A percentile compares a stretch with the other conserved stretches of the same genome.
phyloP scores from a whole-genome alignment of 2,888 invertebrate genomes.

The Acrobeloides nanus region DNA sequence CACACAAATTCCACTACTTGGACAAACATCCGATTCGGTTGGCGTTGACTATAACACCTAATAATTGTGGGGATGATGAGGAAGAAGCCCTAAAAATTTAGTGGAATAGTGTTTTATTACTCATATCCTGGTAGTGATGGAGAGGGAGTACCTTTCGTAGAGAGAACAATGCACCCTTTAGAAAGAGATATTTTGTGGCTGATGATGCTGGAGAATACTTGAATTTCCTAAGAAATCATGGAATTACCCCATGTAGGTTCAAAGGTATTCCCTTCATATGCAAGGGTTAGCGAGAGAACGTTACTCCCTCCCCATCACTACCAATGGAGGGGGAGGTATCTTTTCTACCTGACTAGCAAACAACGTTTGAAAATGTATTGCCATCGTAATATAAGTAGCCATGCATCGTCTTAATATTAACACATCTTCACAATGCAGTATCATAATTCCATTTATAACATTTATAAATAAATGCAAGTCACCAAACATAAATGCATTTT shows the following conservation, averaged over 20 bases:
- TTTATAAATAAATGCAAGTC: slow-evolving; percentile 95
- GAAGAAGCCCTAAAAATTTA: slow-evolving; percentile 66
- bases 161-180: too few relatives aligned
- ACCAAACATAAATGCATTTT: slow-evolving; percentile 59
- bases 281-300: too few relatives aligned
- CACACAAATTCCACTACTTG: slow-evolving; percentile 95
- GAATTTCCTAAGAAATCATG: too few relatives aligned
- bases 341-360: slow-evolving; percentile 84
- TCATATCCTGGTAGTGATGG: too few relatives aligned
- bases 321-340: too few relatives aligned
- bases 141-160: too few relatives aligned
- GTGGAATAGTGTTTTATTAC: too few relatives aligned
- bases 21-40: slow-evolving; percentile 86
- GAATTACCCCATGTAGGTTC: too few relatives aligned
- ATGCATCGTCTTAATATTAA: slow-evolving; percentile 88
- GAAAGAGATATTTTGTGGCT: too few relatives aligned
- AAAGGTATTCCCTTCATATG: too few relatives aligned
- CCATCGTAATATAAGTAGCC: slow-evolving; percentile 93
- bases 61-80: slow-evolving; percentile 94
- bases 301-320: too few relatives aligned
- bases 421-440: slow-evolving; percentile 91
- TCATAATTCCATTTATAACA: slow-evolving; percentile 85
- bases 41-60: slow-evolving; percentile 92
- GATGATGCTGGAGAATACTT: too few relatives aligned
- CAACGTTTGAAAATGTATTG: slow-evolving; percentile 94